Base-by-base conservation (phyloP, 2,113 vertebrate genomes). In the Rhinoptilus africanus region DNA sequence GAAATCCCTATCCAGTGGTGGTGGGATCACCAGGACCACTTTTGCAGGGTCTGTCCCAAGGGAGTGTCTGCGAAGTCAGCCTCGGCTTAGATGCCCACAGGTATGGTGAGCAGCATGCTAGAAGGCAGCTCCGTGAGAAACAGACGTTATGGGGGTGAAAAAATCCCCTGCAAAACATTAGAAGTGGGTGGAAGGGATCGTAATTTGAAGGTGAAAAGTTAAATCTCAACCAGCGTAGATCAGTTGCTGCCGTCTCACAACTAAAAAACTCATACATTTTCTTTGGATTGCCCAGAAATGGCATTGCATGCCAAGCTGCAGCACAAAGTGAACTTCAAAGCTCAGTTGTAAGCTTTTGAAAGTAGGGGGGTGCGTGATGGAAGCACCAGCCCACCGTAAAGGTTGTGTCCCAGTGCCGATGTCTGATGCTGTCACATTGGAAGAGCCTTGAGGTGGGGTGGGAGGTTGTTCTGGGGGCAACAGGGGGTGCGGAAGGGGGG, bases 351-450 rank as follows among this genome's bases (percentile, higher is more conserved):
- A 91, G 37, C 26, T 88, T 43, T 77, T 48, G 51, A 45, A 92
- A 63, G 43, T 13, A 20, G 4, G 3, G 14, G 19, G 51, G 28
- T 54, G 28, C 60, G 69, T 17, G 34, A 12, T 34, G 56, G 27
- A 37, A 85, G 48, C 48, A 51, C 16, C 8, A 2, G 62, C 48
- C 60, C 23, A 8, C 28, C 0, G 0, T 15, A n/a, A 26, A 1
- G 1, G 30, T 9, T 28, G 26, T 34, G 59, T 63, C 45, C 18
- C 18, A 5, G 64, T 62, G 62, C 34, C 0, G 0, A 2, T 12
- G 26, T 34, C 64, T 59, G 37, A 39, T 24, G 12, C 47, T 45
- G 14, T 54, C 28, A 0, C 4, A 12, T 9, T 41, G 64, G 77
- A 73, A 64, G 62, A 64, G 24, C 62, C 45, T 67, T 51, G 51